Percentiles rank a stretch among this genome's conserved stretches.
These are phyloP conservation scores for Hydrozoanthus tunicans DNA, from an alignment of 64 coral and sea anemone species.

Conservation along the genomic window DNA sequence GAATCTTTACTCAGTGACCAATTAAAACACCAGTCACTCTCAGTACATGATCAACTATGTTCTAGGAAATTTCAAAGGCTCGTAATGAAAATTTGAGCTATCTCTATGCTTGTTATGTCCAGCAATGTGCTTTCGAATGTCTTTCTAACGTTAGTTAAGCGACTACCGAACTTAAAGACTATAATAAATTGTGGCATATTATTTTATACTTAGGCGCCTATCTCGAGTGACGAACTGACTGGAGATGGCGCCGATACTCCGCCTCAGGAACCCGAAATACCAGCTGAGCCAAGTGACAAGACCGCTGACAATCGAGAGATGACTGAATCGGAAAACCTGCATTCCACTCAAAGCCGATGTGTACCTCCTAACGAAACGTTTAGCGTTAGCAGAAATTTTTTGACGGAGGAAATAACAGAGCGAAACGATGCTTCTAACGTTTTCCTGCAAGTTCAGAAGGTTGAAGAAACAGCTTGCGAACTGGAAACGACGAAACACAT, in stretches of 20 bases:
- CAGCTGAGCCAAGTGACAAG: neutral
- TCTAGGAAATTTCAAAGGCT: no score
- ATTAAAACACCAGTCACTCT: no score
- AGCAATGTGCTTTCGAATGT: no score
- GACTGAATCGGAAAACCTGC: neutral
- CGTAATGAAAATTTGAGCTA: no score
- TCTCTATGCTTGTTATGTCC: no score
- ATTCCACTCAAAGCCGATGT: neutral
- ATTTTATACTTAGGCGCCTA: neutral
- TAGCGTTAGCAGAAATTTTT: neutral
- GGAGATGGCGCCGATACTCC: neutral
- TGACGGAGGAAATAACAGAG: neutral
- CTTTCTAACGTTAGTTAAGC: neutral
- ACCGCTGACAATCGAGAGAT: neutral
- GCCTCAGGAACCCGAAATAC: neutral
- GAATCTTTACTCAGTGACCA: no score
- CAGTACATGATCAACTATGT: no score
- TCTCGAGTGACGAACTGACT: neutral
- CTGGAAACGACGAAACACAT: neutral
- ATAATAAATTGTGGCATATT: neutral
- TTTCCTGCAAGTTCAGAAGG: neutral
- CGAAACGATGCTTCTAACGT: neutral
- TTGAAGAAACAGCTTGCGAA: neutral
- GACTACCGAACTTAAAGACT: neutral
- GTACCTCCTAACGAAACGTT: neutral